These are phyloP conservation scores for Uria aalge DNA, from an alignment of 2,113 vertebrate genomes.

Conservation along the genomic window DNA sequence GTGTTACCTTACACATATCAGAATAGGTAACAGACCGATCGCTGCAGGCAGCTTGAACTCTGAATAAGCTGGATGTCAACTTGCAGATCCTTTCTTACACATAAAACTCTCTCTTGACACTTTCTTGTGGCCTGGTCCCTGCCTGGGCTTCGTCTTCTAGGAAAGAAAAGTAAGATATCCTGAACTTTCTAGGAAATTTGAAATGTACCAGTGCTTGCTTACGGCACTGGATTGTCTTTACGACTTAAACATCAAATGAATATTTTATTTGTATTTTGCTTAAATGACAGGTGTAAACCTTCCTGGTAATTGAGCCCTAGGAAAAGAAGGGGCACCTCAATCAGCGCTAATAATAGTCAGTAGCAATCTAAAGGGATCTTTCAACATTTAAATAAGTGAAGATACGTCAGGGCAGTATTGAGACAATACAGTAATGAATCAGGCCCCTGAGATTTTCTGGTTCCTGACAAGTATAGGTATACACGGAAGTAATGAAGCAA, in stretches of 20 bases:
- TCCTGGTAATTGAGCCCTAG: not conserved
- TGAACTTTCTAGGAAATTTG: not conserved
- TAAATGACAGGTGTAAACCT: not conserved
- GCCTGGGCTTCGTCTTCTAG: not conserved
- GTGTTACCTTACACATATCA: not conserved
- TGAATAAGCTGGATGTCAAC: not conserved
- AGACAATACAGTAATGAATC: not conserved
- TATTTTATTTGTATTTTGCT: not conserved
- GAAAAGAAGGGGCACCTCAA: not conserved
- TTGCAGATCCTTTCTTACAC: not conserved
- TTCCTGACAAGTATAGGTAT: not conserved
- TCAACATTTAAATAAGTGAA: not conserved
- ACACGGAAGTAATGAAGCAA: not conserved
- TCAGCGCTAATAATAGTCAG: not conserved
- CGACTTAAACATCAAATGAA: not conserved
- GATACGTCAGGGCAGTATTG: not conserved
- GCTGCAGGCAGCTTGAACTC: not conserved
- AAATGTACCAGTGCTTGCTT: not conserved
- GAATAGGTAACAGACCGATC: not conserved
- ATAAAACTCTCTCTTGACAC: not conserved
- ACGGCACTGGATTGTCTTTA: not conserved
- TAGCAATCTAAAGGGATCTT: not conserved
- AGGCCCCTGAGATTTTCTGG: not conserved
- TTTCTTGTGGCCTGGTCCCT: not conserved
- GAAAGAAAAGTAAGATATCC: not conserved